Percentiles rank a stretch among this genome's conserved stretches.
phyloP scores from a whole-genome alignment of 2,797 vertebrate genomes.

The Babyrousa celebensis region DNA sequence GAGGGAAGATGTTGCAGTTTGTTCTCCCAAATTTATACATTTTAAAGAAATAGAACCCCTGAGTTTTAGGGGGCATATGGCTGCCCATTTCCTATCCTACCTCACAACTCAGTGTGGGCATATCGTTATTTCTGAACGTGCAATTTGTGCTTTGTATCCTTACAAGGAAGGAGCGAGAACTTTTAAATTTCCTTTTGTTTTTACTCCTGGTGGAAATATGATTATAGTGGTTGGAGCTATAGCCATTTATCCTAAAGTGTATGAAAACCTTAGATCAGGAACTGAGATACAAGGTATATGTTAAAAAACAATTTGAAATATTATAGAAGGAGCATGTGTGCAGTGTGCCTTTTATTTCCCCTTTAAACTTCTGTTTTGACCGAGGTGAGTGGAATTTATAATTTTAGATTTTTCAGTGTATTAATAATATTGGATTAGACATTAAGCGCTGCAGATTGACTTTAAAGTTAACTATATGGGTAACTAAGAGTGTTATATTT shows the following conservation, averaged over 20 bases:
- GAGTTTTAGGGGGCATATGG: background rate
- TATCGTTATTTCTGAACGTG: background rate
- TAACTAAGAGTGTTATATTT: background rate
- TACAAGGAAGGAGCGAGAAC: background rate
- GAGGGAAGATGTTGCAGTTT: background rate
- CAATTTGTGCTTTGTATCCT: background rate
- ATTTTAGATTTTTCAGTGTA: constrained; percentile 10
- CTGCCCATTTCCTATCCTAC: background rate
- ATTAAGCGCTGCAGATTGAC: constrained; percentile 39
- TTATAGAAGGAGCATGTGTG: background rate
- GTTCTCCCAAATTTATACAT: background rate
- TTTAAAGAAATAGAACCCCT: background rate
- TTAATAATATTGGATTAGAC: constrained; percentile 11
- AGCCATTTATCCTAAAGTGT: background rate
- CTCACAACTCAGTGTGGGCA: background rate
- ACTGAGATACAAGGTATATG: background rate
- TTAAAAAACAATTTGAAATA: constrained; percentile 37
- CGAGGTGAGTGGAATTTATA: background rate
- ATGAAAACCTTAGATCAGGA: background rate
- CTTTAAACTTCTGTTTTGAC: constrained; percentile 18
- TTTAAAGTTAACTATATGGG: background rate
- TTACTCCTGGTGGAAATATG: background rate
- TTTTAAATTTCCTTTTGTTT: background rate
- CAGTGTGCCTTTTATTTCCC: background rate
- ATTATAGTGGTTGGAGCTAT: background rate